phyloP scores from a whole-genome alignment of 92 coral and sea anemone genomes.

The Phenganax subtilis region DNA sequence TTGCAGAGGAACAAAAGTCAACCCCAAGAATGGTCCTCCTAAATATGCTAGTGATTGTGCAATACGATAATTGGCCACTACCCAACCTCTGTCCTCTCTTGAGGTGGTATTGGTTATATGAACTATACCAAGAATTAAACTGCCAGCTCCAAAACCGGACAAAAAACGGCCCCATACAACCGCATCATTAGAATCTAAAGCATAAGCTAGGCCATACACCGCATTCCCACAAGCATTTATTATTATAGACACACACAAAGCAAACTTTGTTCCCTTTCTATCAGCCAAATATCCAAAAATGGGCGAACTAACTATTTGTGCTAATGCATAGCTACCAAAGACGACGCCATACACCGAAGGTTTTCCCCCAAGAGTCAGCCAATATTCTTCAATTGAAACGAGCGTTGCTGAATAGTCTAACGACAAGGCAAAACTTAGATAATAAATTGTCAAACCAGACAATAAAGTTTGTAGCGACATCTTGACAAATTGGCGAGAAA shows the following conservation, averaged over 20 bases:
- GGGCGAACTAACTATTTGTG: slow-evolving; percentile 78
- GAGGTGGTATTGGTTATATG: slow-evolving; percentile 81
- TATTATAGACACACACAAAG: slow-evolving; percentile 64
- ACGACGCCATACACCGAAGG: slow-evolving; percentile 65
- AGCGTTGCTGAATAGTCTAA: slow-evolving; percentile 80
- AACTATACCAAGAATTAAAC: slow-evolving; percentile 70
- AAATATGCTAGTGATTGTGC: slow-evolving; percentile 83
- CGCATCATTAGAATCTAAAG: slow-evolving; percentile 64
- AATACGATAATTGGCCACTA: slow-evolving; percentile 70
- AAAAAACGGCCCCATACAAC: slow-evolving; percentile 74
- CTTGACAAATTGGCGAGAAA: not conserved
- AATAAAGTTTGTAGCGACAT: slow-evolving; percentile 54
- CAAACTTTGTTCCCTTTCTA: slow-evolving; percentile 79
- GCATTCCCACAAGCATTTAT: slow-evolving; percentile 73
- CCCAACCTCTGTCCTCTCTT: slow-evolving; percentile 78
- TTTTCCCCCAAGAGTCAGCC: slow-evolving; percentile 71
- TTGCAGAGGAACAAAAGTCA: slow-evolving; percentile 58
- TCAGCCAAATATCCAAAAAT: slow-evolving; percentile 88
- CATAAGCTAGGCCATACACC: slow-evolving; percentile 68
- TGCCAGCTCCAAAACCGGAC: slow-evolving; percentile 91
- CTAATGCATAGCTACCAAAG: slow-evolving; percentile 89
- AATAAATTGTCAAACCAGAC: slow-evolving; percentile 68
- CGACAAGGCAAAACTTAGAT: slow-evolving; percentile 87
- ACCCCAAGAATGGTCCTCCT: slow-evolving; percentile 78
- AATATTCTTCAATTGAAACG: slow-evolving; percentile 68